Base-by-base conservation (phyloP, 2,888 invertebrate species). In the Autographa pulchrina region DNA sequence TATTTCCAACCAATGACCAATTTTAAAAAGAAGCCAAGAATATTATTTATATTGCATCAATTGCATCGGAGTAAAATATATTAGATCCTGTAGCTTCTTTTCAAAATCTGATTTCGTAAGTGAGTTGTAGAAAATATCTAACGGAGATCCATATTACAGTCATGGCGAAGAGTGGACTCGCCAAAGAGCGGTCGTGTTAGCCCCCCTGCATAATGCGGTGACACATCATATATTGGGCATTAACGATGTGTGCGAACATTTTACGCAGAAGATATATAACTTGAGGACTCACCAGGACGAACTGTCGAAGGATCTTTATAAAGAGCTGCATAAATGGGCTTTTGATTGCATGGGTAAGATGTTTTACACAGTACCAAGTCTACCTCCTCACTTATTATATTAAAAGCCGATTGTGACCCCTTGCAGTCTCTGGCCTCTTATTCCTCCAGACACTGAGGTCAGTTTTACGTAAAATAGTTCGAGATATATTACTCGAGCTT, bases 311-410 rank as follows among this genome's bases (percentile, higher is more conserved):
- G 95, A 96, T 84, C 96, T 97, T 77, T 92, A 95, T 62, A 94
- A 95, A 70, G 97, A 97, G 84, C 87, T 97, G 35, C 96, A 96
- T 83, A 97, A 97, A 86, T 98, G 97, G 97, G 96, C 96, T 62
- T 93, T 97, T 79, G 97, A 97, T 91, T 97, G 97, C 91, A 94
- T 96, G 87, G 96, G 96, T 93, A 84, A 90, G 91, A 38, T 38
- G 38, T 38, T 11, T 11, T 38, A 38, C 38, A 38, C 11, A 8
- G 38, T 38, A 38, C 9, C 38, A 11, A 38, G 38, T 38, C 38
- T 38, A 38, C 9, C 11, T 38, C 11, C 38, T 38, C 38, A 38
- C 11, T 38, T 38, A 38, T 38, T 9, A 11, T 11, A 25, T 25
- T 3, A 25, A 25, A 0, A 9, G 11, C 38, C 38, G 8, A 35